Evolutionary conservation across 1,140 invertebrate species (phyloP), one percentile per base, ranked within the genome.

Genomic region (Oedothorax gibbosus): DNA sequence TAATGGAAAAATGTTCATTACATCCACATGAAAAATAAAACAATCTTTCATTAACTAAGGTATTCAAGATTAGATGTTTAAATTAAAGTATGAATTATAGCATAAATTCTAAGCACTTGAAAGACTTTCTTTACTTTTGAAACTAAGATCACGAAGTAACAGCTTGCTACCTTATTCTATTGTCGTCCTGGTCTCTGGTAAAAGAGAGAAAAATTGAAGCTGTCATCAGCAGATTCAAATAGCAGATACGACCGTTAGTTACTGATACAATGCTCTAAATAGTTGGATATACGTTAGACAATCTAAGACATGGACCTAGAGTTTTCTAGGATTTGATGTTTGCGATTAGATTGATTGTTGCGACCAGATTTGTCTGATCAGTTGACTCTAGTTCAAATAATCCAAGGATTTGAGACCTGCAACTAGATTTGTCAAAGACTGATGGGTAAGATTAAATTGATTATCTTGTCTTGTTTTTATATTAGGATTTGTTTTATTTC

Each of bases 281-380:
- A 71, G 69, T 71, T 18, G 69, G 69, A 71, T 71, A 71, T 71
- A 54, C 49, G 51, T 71, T 18, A 51, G 69, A 71, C 69, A 71
- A 71, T 71, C 50, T 71, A 71, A 60, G 72, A 75, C 72, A 14
- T 35, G 54, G 49, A 35, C 49, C 72, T 14, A 35, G 53, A 75
- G 18, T 54, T 75, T 75, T 60, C 72, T 75, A 51, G 72, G 53
- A 75, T 75, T 75, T 75, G 72, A 75, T 75, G 72, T 18, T 14
- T 75, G 72, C 57, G 72, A 75, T 75, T 75, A 75, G 72, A 57
- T 57, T 75, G 72, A 57, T 75, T 75, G 72, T 75, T 56, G 54
- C 53, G 15, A 75, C 72, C 72, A 75, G 72, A 75, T 75, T 75
- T 75, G 72, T 75, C 72, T 75, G 72, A 75, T 75, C 54, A 75